A percentile compares a stretch with the other conserved stretches of the same genome.
These are phyloP conservation scores for Sebastes steindachneri DNA, from an alignment of 2,797 vertebrate genomes.

Conservation along the genomic window DNA sequence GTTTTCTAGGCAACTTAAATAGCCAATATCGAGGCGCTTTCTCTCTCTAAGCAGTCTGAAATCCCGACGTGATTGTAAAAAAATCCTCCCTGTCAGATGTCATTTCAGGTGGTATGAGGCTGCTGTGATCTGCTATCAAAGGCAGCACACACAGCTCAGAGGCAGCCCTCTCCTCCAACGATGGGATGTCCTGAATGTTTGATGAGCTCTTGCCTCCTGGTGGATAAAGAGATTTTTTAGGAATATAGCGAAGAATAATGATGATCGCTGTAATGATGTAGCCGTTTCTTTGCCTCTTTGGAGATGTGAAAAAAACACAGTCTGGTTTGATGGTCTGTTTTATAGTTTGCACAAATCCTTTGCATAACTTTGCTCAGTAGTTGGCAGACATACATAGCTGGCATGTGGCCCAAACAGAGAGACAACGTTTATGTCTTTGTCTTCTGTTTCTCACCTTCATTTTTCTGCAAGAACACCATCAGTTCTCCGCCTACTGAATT, in stretches of 20 bases:
- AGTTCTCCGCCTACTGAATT: neutral
- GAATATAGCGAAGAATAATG: conserved; percentile 8
- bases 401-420: neutral
- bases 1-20: conserved; percentile 26
- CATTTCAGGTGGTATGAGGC: conserved; percentile 35
- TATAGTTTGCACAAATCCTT: conserved; percentile 14
- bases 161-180: conserved; percentile 13
- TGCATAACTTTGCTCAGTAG: conserved; percentile 2
- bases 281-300: neutral
- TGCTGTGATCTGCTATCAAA: conserved; percentile 45
- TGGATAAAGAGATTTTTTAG: neutral
- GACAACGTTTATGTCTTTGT: neutral
- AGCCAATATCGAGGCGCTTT: conserved; percentile 10
- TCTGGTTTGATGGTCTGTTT: conserved; percentile 4
- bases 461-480: neutral
- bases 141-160: conserved; percentile 22
- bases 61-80: conserved; percentile 44
- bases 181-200: conserved; percentile 47
- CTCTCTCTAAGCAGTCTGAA: conserved; percentile 16
- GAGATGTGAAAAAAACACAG: neutral
- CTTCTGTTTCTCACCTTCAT: neutral
- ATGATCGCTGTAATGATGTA: neutral
- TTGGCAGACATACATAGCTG: neutral
- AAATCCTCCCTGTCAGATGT: conserved; percentile 35
- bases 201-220: conserved; percentile 28